Evolutionary conservation across 2,888 invertebrate genomes (phyloP), one percentile per base, ranked within the genome.

Genomic region (Archaeoteleia sp.): DNA sequence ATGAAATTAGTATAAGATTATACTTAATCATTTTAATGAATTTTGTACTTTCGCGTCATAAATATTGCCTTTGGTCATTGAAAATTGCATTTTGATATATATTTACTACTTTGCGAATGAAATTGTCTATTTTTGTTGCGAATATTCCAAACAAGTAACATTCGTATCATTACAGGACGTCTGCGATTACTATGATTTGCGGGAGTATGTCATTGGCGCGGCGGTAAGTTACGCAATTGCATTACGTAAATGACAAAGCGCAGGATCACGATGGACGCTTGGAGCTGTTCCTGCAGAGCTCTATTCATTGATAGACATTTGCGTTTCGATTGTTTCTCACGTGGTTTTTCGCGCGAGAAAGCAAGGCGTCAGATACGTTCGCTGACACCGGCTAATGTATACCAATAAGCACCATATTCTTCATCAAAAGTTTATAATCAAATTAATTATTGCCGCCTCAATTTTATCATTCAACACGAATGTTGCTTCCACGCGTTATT

Each of bases 181-280:
- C 37, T 39, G 15, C 27, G 20, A 51, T 39, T 39, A 30, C 12
- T 7, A 14, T 10, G 25, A 20, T 25, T 27, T 7, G 15, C 13
- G 35, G 23, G 43, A 45, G 14, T 43, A 25, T 43, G 35, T 45
- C 54, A 37, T 34, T 25, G 34, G 23, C 9, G 23, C 39, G 40
- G 39, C n/a, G 15, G 8, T 43, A 10, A 34, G 27, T 57, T 57
- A 37, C 39, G 35, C 39, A 57, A 46, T 46, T 46, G 17, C 29
- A 30, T 57, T 57, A 57, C 39, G 55, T 57, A 54, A 57, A 39
- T 37, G 45, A 45, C 55, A 37, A 57, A 57, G 55, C 14, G 35
- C 34, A 25, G 34, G 35, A 32, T 43, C 27, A 39, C 51, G 27
- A 39, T 14, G 15, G 15, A 53, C 53, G 30, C 53, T 43, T 15